phyloP scores from a whole-genome alignment of 35 echinoderm and acorn worm species.

The Holothuria glaberrima region DNA sequence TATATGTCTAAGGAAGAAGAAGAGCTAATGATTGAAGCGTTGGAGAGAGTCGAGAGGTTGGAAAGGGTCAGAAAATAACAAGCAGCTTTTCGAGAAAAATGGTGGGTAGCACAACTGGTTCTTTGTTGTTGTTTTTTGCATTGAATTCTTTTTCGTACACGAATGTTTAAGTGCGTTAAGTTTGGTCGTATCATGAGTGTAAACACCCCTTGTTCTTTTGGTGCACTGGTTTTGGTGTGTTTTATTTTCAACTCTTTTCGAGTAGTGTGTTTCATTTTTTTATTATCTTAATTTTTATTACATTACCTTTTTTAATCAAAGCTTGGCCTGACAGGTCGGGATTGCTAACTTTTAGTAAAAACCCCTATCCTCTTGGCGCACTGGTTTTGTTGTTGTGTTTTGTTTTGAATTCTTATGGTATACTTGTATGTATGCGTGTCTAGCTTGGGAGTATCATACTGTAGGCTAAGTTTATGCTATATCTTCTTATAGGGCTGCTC shows the following conservation, averaged over 20 bases:
- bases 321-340: background rate
- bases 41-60: conserved; percentile 5
- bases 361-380: background rate
- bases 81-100: conserved; percentile 26
- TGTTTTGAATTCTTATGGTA: background rate
- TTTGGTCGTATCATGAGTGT: no score
- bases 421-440: background rate
- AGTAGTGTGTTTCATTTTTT: background rate
- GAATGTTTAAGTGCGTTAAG: no score
- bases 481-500: background rate
- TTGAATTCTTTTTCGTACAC: no score
- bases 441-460: background rate
- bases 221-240: no score
- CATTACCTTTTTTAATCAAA: no score
- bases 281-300: background rate
- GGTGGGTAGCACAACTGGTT: background rate
- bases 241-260: no score
- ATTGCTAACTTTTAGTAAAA: background rate
- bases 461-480: background rate
- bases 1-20: background rate
- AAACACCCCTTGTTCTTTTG: no score
- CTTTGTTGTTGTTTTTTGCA: background rate
- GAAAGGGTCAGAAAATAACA: conserved; percentile 5
- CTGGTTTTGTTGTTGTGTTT: background rate
- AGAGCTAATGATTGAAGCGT: background rate